Evolutionary conservation across 2,113 vertebrate species (phyloP), one percentile per base, ranked within the genome.

Genomic region (Albula goreensis): DNA sequence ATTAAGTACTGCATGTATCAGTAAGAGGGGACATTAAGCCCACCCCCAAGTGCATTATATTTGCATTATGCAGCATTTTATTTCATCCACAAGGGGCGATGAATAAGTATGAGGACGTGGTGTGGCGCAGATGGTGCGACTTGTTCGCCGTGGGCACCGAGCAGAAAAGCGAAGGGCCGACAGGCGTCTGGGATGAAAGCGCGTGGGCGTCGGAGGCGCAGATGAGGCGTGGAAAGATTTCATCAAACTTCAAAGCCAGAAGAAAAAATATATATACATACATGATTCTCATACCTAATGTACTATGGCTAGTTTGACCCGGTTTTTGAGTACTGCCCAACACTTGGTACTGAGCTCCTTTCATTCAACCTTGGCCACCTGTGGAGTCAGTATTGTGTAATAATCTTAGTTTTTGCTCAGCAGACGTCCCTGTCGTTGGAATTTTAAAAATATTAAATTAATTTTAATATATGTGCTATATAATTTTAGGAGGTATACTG

Each of bases 201-300:
- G 2, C 31, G 49, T 50, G 49, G 78, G 49, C 31, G 31, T 79
- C 49, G 13, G 31, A 79, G 78, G 3, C 78, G 49, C 9, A 8
- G 25, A 48, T n/a, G 31, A 50, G 4, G 5, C 8, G 6, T 50
- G 78, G 78, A 19, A 79, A 79, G 78, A 79, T 49, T 79, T 79
- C 25, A 79, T 79, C 78, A 79, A 17, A 79, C 78, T 79, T 79
- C 78, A 79, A 49, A 79, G 41, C 6, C 19, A 79, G 78, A 49
- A 49, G 70, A 70, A 17, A 70, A 17, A n/a, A 17, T 5, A n/a
- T 12, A 12, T 79, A 56, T 9, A 7, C 53, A 56, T 79, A 11
- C 78, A 2, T 49, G 11, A 49, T 5, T 48, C 78, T 79, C 78
- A 31, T 2, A 17, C 78, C 25, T 79, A 31, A 7, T 31, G 22